Percentiles rank a stretch among this genome's conserved stretches.
Conservation (phyloP, 2,797 vertebrate species). For the Picus viridis region DNA sequence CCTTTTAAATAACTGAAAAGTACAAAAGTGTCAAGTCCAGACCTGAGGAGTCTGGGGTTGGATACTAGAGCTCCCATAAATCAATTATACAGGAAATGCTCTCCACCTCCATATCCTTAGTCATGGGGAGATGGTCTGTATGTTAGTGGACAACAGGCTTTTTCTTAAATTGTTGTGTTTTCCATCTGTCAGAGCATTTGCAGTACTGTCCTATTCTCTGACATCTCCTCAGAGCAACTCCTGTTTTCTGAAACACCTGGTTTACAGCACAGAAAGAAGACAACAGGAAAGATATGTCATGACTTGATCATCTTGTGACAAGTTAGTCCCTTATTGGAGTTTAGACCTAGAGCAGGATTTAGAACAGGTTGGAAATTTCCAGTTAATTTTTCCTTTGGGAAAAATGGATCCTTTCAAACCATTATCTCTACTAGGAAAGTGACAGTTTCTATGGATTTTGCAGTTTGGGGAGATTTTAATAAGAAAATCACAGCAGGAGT, state of each 20-base stretch:
- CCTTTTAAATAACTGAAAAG: background rate
- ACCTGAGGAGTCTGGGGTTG: background rate
- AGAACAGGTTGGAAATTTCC: background rate
- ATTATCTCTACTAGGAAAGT: background rate
- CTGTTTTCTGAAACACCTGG: background rate
- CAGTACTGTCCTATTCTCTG: background rate
- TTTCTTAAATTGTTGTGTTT: background rate
- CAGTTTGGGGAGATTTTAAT: fast-evolving
- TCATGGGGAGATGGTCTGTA: background rate
- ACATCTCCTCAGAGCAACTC: fast-evolving
- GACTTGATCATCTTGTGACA: fast-evolving
- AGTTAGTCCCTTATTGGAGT: background rate
- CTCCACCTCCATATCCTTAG: background rate
- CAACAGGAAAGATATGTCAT: fast-evolving
- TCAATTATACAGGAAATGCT: fast-evolving
- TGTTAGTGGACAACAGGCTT: background rate
- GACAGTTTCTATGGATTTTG: background rate
- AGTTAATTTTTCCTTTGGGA: background rate
- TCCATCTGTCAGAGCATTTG: background rate
- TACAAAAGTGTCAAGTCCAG: background rate
- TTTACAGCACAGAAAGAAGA: background rate
- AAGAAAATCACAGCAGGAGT: fast-evolving
- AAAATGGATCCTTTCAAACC: fast-evolving
- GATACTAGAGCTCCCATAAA: background rate
- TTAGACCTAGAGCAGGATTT: background rate